Conservation (phyloP, 53 echinoderm and acorn worm genomes). For the Temnopleurus reevesii region DNA sequence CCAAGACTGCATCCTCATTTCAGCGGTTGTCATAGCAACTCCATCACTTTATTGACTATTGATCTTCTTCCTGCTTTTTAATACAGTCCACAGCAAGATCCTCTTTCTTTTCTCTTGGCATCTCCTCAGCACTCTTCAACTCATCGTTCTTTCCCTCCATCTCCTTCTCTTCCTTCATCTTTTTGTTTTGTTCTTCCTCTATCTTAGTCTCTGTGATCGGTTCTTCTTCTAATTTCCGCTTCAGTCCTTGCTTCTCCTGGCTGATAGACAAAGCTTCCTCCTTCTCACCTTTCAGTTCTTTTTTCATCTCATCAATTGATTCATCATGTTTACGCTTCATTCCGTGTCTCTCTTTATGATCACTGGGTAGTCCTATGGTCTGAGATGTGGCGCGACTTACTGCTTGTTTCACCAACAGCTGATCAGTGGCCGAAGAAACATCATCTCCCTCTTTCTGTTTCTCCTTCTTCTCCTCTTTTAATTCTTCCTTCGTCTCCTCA, state of each 20-base stretch:
- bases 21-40: neutral
- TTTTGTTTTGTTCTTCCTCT: neutral
- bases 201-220: neutral
- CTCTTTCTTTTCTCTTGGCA: neutral
- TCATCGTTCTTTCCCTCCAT: neutral
- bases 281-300: neutral
- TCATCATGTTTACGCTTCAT: too few relatives aligned
- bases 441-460: too few relatives aligned
- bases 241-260: neutral
- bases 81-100: neutral
- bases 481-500: too few relatives aligned
- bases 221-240: neutral
- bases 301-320: neutral
- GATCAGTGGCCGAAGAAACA: neutral
- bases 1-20: neutral
- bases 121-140: neutral
- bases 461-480: too few relatives aligned
- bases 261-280: neutral
- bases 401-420: too few relatives aligned
- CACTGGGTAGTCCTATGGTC: too few relatives aligned
- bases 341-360: too few relatives aligned
- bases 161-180: neutral
- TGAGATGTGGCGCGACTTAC: too few relatives aligned
- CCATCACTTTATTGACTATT: neutral
- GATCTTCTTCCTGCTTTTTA: neutral